Conservation (phyloP, 2,888 invertebrate species). For the Invenusta paracnida region DNA sequence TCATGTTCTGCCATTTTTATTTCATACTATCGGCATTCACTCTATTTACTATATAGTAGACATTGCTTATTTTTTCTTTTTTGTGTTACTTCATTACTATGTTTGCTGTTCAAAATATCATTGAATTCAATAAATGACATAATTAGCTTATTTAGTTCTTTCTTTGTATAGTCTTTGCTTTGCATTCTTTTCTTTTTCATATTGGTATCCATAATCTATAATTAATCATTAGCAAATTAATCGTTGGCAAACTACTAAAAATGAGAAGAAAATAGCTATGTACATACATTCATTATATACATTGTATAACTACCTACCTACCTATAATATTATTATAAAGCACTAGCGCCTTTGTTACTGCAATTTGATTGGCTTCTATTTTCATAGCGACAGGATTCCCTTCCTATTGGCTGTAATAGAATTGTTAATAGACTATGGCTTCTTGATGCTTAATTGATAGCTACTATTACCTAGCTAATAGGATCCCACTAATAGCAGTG, state of each 20-base stretch:
- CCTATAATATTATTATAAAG: too few species aligned
- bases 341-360: too few species aligned
- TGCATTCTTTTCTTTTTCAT: neutral
- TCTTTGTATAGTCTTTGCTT: neutral
- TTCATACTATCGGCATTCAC: too few species aligned
- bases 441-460: neutral
- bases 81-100: too few species aligned
- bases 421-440: neutral
- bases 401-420: conserved; percentile 1
- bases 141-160: neutral
- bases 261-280: neutral
- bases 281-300: neutral
- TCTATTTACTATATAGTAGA: too few species aligned
- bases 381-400: neutral
- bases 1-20: too few species aligned
- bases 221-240: neutral
- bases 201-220: neutral
- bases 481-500: conserved; percentile 6
- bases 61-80: too few species aligned
- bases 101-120: neutral
- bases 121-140: neutral
- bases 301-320: neutral
- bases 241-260: neutral
- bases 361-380: neutral
- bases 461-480: conserved; percentile 7